Conservation (phyloP, 1,140 invertebrate genomes). For the Leptinotarsa lineolata region DNA sequence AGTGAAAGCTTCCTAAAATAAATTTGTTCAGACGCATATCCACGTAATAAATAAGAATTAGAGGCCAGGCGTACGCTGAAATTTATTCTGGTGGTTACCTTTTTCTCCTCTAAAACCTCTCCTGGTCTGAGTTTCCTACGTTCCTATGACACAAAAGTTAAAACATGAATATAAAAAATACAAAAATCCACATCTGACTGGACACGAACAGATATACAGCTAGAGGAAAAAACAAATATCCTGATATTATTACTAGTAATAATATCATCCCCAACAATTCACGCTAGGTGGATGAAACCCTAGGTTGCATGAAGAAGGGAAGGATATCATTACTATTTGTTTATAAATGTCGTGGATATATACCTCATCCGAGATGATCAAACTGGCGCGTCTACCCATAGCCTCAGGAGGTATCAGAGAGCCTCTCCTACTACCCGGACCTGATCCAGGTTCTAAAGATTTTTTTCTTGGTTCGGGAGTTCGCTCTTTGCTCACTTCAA, state of each 20-base stretch:
- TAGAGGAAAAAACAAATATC: constrained; percentile 19
- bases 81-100: constrained; percentile 71
- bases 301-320: no score
- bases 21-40: constrained; percentile 8
- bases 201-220: constrained; percentile 23
- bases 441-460: constrained; percentile 74
- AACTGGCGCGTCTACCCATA: constrained; percentile 79
- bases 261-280: no score
- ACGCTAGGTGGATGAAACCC: no score
- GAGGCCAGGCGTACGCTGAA: constrained; percentile 41
- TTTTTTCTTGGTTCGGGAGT: constrained; percentile 75
- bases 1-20: constrained; percentile 23
- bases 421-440: constrained; percentile 72
- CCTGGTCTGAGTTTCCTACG: constrained; percentile 85
- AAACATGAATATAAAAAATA: constrained; percentile 30
- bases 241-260: no score
- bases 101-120: constrained; percentile 88
- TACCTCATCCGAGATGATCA: constrained; percentile 94
- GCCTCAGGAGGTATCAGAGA: constrained; percentile 85
- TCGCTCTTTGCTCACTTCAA: constrained; percentile 81
- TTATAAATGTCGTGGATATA: constrained; percentile 37
- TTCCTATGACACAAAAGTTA: constrained; percentile 53
- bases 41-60: constrained; percentile 4
- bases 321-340: no score
- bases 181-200: constrained; percentile 28